Evolutionary conservation across 2,113 vertebrate species (phyloP).

Genomic region (Siphamia tubifer): DNA sequence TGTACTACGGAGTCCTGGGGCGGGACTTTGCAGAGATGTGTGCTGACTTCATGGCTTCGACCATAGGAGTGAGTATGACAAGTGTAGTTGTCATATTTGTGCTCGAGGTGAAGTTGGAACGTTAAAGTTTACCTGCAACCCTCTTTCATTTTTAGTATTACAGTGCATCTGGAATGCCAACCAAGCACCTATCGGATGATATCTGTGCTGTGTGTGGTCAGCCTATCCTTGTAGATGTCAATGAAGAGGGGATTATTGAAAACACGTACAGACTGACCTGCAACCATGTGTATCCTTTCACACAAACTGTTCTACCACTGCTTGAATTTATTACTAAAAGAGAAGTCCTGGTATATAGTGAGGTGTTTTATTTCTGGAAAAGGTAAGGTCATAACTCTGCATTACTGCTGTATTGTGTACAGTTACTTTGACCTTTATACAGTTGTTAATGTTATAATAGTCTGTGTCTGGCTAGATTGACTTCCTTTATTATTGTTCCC

Average conservation of each 20-base stretch:
- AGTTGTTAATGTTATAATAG: not conserved
- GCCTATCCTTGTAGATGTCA: slow-evolving; percentile 95
- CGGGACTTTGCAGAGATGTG: slow-evolving; percentile 99
- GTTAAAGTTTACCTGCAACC: not conserved
- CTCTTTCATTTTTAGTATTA: slow-evolving; percentile 83
- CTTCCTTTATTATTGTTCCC: slow-evolving; percentile 30
- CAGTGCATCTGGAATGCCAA: slow-evolving; percentile 95
- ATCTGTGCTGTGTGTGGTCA: slow-evolving; percentile 97
- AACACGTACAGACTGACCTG: slow-evolving; percentile 97
- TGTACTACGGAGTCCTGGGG: slow-evolving; percentile 96
- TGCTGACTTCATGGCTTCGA: slow-evolving; percentile 98
- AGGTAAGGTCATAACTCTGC: not conserved
- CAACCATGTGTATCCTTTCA: slow-evolving; percentile 98
- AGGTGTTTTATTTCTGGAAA: not conserved
- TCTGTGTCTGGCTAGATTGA: slow-evolving; percentile 8
- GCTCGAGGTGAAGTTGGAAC: not conserved
- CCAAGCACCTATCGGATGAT: slow-evolving; percentile 95
- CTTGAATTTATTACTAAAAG: not conserved
- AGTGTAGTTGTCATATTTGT: not conserved
- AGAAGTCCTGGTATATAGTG: not conserved
- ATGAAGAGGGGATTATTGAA: slow-evolving; percentile 97
- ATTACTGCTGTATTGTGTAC: not conserved
- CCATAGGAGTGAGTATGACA: slow-evolving; percentile 87
- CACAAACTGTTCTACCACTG: not conserved
- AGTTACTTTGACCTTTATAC: slow-evolving; percentile 39